Conservation (phyloP, 2,888 invertebrate genomes). For the Hipparchia sbordonii region DNA sequence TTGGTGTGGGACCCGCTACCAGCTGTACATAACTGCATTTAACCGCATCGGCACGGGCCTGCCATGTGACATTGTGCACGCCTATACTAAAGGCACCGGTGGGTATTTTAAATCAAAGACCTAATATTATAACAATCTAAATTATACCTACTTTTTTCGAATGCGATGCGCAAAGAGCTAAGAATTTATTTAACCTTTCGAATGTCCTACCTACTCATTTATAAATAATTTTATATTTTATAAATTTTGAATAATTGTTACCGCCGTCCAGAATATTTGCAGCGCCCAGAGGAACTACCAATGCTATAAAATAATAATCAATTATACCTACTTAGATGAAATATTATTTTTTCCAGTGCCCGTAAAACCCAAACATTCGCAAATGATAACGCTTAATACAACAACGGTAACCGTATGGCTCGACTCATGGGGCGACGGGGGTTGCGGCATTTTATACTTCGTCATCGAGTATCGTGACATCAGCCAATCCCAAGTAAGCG, state of each 20-base stretch:
- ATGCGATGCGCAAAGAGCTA: too few species aligned
- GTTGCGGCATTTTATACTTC: constrained; percentile 93
- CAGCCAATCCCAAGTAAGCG: constrained; percentile 79
- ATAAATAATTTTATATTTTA: neutral
- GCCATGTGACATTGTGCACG: constrained; percentile 93
- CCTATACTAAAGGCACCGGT: constrained; percentile 92
- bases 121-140: neutral
- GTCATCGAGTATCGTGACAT: constrained; percentile 90
- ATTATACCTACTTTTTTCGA: neutral
- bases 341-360: constrained; percentile 80
- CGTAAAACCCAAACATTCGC: constrained; percentile 90
- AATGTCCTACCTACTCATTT: neutral
- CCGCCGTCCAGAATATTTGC: too few species aligned
- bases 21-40: constrained; percentile 94
- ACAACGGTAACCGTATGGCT: constrained; percentile 94
- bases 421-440: constrained; percentile 94
- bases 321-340: too few species aligned
- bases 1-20: constrained; percentile 94
- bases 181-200: too few species aligned
- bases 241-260: too few species aligned
- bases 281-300: too few species aligned
- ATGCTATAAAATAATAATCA: too few species aligned
- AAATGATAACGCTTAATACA: constrained; percentile 92
- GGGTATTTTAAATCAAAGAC: neutral
- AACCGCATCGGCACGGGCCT: constrained; percentile 95